Evolutionary conservation across 1,140 invertebrate species (phyloP), one percentile per base, ranked within the genome.

Genomic region (Pogonomyrmex californicus): DNA sequence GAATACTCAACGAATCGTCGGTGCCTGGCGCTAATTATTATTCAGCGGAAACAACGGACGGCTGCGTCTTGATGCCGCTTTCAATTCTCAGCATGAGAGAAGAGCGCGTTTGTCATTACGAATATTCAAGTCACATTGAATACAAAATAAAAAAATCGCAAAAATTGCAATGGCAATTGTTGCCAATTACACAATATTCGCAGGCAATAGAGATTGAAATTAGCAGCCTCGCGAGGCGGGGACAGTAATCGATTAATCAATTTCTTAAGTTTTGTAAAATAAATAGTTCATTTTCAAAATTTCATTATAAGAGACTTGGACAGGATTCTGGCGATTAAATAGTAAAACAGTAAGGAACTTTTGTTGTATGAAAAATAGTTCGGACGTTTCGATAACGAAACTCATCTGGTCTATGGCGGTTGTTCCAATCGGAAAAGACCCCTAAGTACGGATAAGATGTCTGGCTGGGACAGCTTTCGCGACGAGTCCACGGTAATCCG

Each of bases 361-460:
- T 38, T 0, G 17, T 71, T 6, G 2, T 41, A 30, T 1, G 9
- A 75, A 41, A 54, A 75, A 41, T 30, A 30, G 33, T n/a, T 41
- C 23, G 71, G 85, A 87, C 68, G 56, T 73, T 78, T 90, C 85
- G 85, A 76, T 89, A 86, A 88, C 79, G 47, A 88, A 49, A 60
- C 47, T 83, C 23, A 65, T 17, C 10, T 65, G n/a, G 38, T 30
- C 54, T 10, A 44, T 56, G 51, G 49, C 73, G 54, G 54, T 68
- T 36, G 75, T 83, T 75, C 54, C 54, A 33, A 73, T 82, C 54
- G 66, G 9, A 73, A 73, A 41, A 73, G 54, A 33, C 36, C 54
- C 23, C 82, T 85, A 88, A 91, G 85, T 88, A 76, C 77, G 58
- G 90, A 91, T 91, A 91, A 91, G 77, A 92, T 86, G 88, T 91